phyloP scores from a whole-genome alignment of 2,888 invertebrate species.

The Drosophila picticornis region DNA sequence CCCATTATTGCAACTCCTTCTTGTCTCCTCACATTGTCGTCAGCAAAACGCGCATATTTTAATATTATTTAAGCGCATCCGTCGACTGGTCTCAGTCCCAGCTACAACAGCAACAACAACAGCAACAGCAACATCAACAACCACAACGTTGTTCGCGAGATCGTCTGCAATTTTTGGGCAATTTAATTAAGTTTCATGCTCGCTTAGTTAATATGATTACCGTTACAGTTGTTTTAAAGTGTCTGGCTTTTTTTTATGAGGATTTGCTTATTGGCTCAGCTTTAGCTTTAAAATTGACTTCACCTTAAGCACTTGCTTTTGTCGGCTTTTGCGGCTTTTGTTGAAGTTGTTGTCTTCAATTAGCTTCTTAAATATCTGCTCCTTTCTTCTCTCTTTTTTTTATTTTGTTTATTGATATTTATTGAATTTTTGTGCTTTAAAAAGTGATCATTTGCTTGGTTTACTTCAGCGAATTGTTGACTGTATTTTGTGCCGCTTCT shows the following conservation, averaged over 20 bases:
- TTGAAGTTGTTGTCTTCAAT: conserved; percentile 45
- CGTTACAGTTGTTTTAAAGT: conserved; percentile 49
- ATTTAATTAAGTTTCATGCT: conserved; percentile 68
- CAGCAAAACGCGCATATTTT: conserved; percentile 62
- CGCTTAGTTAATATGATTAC: conserved; percentile 70
- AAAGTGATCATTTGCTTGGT: conserved; percentile 47
- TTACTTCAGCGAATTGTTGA: conserved; percentile 20
- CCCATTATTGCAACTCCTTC: neutral
- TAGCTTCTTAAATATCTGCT: conserved; percentile 45
- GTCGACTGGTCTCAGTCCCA: conserved; percentile 29
- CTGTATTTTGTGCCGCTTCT: conserved; percentile 1
- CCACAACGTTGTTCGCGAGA: conserved; percentile 10
- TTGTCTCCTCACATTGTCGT: conserved; percentile 57
- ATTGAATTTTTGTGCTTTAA: conserved; percentile 63
- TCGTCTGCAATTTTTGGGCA: conserved; percentile 53
- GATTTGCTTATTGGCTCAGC: conserved; percentile 36
- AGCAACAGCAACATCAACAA: conserved; percentile 10
- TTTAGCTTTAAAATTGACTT: conserved; percentile 24
- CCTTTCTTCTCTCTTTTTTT: neutral
- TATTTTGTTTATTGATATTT: conserved; percentile 69
- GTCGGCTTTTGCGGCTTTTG: conserved; percentile 57
- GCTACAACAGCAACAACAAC: conserved; percentile 5
- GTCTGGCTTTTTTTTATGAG: conserved; percentile 15
- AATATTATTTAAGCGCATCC: conserved; percentile 65
- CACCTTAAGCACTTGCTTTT: conserved; percentile 18